Evolutionary conservation across 2,888 invertebrate species (phyloP), one percentile per base, ranked within the genome.

Genomic region (Oxycera nigricornis): DNA sequence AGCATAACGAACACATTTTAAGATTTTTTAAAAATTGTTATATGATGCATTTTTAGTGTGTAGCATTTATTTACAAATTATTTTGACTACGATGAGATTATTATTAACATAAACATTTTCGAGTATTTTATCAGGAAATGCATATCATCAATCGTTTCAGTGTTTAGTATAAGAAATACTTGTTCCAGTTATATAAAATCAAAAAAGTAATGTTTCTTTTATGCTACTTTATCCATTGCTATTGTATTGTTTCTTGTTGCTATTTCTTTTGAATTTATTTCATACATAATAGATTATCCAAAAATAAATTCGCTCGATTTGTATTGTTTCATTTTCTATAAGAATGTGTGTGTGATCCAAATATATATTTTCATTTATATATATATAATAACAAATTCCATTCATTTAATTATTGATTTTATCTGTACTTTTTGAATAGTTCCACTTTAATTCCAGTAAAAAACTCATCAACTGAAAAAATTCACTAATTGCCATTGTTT

Each of bases 231-330:
- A 50, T 28, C 67, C 67, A 28, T 68, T 68, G 39, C 67, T 68
- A 68, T 68, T 68, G 67, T 28, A 50, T 46, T 68, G 39, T 39
- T 35, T 2, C 11, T 46, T 46, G 2, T 46, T 46, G 14, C 17
- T 46, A 3, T 22, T 1, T 39, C n/a, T 24, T 41, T 41, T 41
- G 39, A 41, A 26, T 68, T 68, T 61, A 9, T 68, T 68, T n/a
- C n/a, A 50, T 68, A 50, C 46, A 68, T 61, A 68, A 68, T 50
- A 68, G 50, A 68, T 26, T 50, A 14, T 68, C 67, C 67, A 68
- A 68, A 68, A 68, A 68, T 68, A 68, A 68, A 68, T 67, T 68
- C 46, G 67, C n/a, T 46, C 17, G 17, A 22, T 65, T 46, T 65
- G 24, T 39, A 30, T 39, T 46, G 6, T 28, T 68, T 50, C 50